Percentiles rank a stretch among this genome's conserved stretches.
These are phyloP conservation scores for Saguinus oedipus DNA, from an alignment of 2,797 vertebrate species.

Conservation along the genomic window DNA sequence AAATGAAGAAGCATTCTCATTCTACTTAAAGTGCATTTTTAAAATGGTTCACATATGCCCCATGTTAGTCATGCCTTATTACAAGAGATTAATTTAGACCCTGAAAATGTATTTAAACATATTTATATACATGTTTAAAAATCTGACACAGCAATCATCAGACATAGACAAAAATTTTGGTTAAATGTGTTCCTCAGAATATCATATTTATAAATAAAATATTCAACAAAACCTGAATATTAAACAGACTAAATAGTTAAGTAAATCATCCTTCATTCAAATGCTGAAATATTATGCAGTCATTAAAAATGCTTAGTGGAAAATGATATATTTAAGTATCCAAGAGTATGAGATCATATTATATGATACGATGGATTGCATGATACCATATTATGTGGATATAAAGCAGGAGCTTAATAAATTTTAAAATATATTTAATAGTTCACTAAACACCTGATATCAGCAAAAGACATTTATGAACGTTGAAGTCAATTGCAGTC, in stretches of 20 bases:
- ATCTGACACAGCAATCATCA: not conserved
- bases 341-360: not conserved
- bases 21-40: not conserved
- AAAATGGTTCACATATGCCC: not conserved
- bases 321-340: not conserved
- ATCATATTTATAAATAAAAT: not conserved
- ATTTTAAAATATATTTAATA: not conserved
- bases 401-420: not conserved
- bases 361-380: not conserved
- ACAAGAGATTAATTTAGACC: constrained; percentile 5
- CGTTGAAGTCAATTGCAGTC: not conserved
- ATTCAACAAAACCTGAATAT: not conserved
- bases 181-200: not conserved
- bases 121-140: not conserved
- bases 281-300: not conserved
- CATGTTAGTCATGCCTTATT: not conserved
- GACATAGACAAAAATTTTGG: not conserved
- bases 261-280: constrained; percentile 8
- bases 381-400: not conserved
- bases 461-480: not conserved
- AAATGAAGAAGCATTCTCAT: not conserved
- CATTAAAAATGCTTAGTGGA: constrained; percentile 14
- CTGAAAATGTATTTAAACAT: constrained; percentile 18
- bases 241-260: constrained; percentile 9
- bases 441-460: not conserved